phyloP scores from a whole-genome alignment of 2,797 vertebrate genomes.

The Steatocranus sp. region DNA sequence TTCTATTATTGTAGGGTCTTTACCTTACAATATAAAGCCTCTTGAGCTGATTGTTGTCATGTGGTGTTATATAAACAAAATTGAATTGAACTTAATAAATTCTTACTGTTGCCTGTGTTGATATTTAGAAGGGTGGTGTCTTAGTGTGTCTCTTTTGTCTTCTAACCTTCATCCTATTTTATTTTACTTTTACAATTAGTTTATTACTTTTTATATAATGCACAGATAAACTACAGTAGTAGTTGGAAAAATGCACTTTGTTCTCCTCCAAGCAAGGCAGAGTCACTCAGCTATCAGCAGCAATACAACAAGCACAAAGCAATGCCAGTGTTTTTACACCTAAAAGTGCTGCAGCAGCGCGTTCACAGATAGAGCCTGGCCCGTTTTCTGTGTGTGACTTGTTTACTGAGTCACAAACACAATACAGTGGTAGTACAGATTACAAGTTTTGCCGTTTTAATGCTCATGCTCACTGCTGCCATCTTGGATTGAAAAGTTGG shows the following conservation, averaged over 20 bases:
- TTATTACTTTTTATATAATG: neutral
- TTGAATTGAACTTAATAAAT: neutral
- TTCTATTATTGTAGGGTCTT: neutral
- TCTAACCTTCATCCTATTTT: neutral
- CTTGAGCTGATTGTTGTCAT: neutral
- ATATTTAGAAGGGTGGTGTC: neutral
- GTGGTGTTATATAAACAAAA: neutral
- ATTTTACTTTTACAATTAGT: neutral
- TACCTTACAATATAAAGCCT: neutral
- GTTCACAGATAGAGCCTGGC: neutral
- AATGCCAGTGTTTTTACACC: neutral
- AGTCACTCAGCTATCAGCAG: neutral
- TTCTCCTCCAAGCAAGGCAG: neutral
- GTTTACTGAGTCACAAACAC: neutral
- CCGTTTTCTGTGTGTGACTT: neutral
- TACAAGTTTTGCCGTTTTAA: neutral
- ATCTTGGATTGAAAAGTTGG: neutral
- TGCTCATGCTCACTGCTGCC: neutral
- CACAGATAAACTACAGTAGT: neutral
- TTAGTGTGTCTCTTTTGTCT: neutral
- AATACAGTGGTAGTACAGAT: neutral
- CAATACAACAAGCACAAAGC: neutral
- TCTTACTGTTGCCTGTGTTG: neutral
- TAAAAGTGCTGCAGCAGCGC: neutral
- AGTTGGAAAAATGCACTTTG: neutral